phyloP scores from a whole-genome alignment of 37 sponge, comb jelly and placozoan genomes.

The Theonella swinhoei region DNA sequence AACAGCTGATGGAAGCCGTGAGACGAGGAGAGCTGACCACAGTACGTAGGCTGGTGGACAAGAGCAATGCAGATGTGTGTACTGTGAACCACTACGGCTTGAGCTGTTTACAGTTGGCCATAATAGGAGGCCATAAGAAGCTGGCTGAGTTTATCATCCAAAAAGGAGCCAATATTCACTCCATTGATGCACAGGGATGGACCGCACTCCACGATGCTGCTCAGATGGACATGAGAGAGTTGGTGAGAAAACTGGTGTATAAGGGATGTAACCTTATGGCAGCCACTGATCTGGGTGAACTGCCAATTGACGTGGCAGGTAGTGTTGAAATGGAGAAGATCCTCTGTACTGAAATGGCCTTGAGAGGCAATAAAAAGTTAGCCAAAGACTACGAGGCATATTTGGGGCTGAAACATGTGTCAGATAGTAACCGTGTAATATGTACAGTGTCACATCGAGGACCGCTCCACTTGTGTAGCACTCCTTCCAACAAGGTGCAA shows the following conservation, averaged over 20 bases:
- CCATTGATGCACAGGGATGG: slow-evolving; percentile 57
- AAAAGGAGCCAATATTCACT: slow-evolving; percentile 51
- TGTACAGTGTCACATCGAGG: background rate
- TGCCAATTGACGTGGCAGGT: slow-evolving; percentile 69
- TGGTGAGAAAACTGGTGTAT: slow-evolving; percentile 50
- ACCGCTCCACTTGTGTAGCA: background rate
- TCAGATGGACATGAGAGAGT: slow-evolving; percentile 10
- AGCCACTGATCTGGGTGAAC: slow-evolving; percentile 35
- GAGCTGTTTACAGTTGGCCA: slow-evolving; percentile 64
- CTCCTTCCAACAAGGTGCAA: background rate
- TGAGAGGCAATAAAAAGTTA: slow-evolving; percentile 11
- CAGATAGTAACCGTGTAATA: background rate
- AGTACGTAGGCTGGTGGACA: slow-evolving; percentile 36
- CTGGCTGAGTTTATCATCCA: slow-evolving; percentile 65
- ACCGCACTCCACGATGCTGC: slow-evolving; percentile 80
- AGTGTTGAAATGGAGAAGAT: slow-evolving; percentile 49
- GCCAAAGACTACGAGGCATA: slow-evolving; percentile 40
- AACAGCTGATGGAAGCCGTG: slow-evolving; percentile 41
- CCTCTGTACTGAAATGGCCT: slow-evolving; percentile 47
- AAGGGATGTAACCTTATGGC: slow-evolving; percentile 40
- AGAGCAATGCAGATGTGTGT: slow-evolving; percentile 38
- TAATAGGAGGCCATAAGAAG: slow-evolving; percentile 41
- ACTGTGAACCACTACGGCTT: slow-evolving; percentile 47
- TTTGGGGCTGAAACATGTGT: slow-evolving; percentile 16
- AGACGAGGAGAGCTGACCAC: slow-evolving; percentile 53